These are phyloP conservation scores for Orthosia incerta DNA, from an alignment of 2,888 invertebrate species.

Conservation along the genomic window DNA sequence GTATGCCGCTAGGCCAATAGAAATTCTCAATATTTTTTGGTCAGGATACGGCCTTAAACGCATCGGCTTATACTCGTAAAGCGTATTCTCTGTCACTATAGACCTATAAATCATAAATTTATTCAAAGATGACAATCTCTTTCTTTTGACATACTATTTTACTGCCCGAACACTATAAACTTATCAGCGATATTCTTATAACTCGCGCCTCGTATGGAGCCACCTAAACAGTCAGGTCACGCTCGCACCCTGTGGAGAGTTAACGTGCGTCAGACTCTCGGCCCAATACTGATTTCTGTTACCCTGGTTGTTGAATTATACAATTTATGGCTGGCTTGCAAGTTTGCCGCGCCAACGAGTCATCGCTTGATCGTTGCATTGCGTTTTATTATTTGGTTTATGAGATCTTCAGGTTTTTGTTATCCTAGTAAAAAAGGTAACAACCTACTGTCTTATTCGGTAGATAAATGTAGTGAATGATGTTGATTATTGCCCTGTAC, in stretches of 20 bases:
- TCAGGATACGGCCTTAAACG: too few relatives aligned
- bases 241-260: slow-evolving; percentile 70
- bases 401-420: background rate
- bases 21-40: too few relatives aligned
- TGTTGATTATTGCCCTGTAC: too few relatives aligned
- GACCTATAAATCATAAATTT: too few relatives aligned
- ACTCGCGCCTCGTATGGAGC: slow-evolving; percentile 33
- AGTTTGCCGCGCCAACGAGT: slow-evolving; percentile 18
- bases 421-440: background rate
- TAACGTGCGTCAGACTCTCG: slow-evolving; percentile 70
- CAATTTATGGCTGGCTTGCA: slow-evolving; percentile 55
- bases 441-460: too few relatives aligned
- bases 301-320: slow-evolving; percentile 68
- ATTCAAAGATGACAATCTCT: too few relatives aligned
- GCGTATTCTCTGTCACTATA: too few relatives aligned
- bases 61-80: too few relatives aligned
- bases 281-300: slow-evolving; percentile 73
- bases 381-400: slow-evolving; percentile 6
- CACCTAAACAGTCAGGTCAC: slow-evolving; percentile 72
- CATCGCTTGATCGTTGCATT: slow-evolving; percentile 24
- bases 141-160: too few relatives aligned
- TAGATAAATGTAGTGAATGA: too few relatives aligned
- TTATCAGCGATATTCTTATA: slow-evolving; percentile 24
- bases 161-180: too few relatives aligned
- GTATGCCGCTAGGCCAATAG: too few relatives aligned